Base-by-base conservation (phyloP, 2,888 invertebrate species). In the Erebia epiphron region DNA sequence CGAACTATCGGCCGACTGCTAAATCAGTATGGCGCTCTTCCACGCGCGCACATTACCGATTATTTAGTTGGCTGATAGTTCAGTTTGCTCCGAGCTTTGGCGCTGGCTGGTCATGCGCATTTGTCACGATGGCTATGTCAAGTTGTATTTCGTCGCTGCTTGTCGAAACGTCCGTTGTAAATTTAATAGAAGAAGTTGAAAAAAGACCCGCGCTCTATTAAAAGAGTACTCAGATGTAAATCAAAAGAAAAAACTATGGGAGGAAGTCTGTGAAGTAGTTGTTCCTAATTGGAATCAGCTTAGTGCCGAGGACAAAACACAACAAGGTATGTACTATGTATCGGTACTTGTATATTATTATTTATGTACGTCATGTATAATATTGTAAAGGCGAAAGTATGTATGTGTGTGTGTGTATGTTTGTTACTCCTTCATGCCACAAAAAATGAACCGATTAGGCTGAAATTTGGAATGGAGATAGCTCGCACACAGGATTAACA, bases 171-270 rank as follows among this genome's bases (percentile, higher is more conserved):
- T 52, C 16, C n/a, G 16, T 52, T 52, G 7, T 52, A 52, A 52
- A 52, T 52, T 52, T 52, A 52, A 52, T 52, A n/a, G 52, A 16
- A 52, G 16, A 52, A 52, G 52, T 50, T 50, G 50, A n/a, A 50
- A n/a, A 50, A 50, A n/a, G 50, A n/a, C 50, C 50, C 50, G 50
- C 50, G 50, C 50, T 61, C 56, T 72, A 70, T 68, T 74, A 72
- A 73, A 74, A 69, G 70, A 75, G 58, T 75, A 74, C 63, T 73
- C 74, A 16, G 73, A 75, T 66, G 63, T 72, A 21, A 74, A 73
- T 66, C 16, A 67, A 52, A 75, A 75, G 69, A 70, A 69, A 72
- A 73, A 72, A 54, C 13, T 60, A 16, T 71, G 68, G 68, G 68
- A 71, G 35, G 71, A 71, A 68, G 68, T 71, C n/a, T 71, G 68